These are phyloP conservation scores for Amblyjoppa fuscipennis DNA, from an alignment of 2,888 invertebrate species.

Conservation along the genomic window DNA sequence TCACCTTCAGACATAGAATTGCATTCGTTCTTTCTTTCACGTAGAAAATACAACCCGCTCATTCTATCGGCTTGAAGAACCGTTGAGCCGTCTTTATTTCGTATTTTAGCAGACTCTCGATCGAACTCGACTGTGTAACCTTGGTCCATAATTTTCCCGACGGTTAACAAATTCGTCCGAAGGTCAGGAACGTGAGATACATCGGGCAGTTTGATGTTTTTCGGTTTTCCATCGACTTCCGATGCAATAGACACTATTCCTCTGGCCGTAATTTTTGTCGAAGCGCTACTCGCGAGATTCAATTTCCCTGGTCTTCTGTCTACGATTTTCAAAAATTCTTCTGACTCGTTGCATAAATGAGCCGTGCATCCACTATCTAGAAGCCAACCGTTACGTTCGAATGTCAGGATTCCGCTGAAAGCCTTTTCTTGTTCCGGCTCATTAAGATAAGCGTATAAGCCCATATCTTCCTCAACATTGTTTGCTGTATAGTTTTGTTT, in stretches of 20 bases:
- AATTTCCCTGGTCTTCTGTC: neutral
- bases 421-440: slow-evolving; percentile 6
- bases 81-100: neutral
- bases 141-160: slow-evolving; percentile 41
- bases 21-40: slow-evolving; percentile 11
- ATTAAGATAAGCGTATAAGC: neutral
- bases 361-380: slow-evolving; percentile 11
- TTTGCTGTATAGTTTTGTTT: slow-evolving; percentile 10
- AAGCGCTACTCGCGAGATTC: slow-evolving; percentile 21
- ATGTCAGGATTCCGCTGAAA: neutral
- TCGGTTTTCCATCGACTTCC: neutral
- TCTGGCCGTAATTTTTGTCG: slow-evolving; percentile 19
- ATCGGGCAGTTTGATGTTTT: neutral
- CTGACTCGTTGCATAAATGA: slow-evolving; percentile 12
- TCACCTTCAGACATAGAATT: neutral
- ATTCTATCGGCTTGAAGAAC: slow-evolving; percentile 48
- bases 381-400: neutral
- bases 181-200: slow-evolving; percentile 53
- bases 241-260: slow-evolving; percentile 16
- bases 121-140: slow-evolving; percentile 34
- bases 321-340: neutral
- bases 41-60: slow-evolving; percentile 46
- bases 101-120: neutral
- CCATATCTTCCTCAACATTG: slow-evolving; percentile 8
- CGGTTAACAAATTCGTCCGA: slow-evolving; percentile 59